Percentiles rank a stretch among this genome's conserved stretches.
phyloP scores from a whole-genome alignment of 2,797 vertebrate genomes.

The Pangasius larnaudii region DNA sequence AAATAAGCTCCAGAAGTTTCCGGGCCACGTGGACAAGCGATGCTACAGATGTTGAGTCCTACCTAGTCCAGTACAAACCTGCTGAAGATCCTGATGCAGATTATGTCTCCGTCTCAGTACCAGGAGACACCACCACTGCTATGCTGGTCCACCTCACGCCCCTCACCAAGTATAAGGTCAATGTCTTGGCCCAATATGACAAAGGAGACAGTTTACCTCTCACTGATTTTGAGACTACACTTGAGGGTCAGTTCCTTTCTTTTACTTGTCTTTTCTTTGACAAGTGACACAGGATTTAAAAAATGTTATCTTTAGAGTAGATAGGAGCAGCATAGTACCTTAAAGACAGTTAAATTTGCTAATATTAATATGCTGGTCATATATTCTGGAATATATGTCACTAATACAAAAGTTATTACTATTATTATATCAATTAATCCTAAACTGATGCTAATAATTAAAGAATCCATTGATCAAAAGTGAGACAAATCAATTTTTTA shows the following conservation, averaged over 20 bases:
- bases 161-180: constrained; percentile 88
- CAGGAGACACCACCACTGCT: constrained; percentile 77
- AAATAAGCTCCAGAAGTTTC: constrained; percentile 85
- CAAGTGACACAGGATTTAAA: neutral
- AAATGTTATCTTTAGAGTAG: neutral
- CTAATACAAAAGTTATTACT: neutral
- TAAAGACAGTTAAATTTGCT: neutral
- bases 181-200: constrained; percentile 85
- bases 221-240: constrained; percentile 84
- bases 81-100: constrained; percentile 68
- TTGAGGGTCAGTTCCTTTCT: constrained; percentile 79
- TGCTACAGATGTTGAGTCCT: constrained; percentile 79
- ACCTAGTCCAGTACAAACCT: constrained; percentile 83
- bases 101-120: constrained; percentile 83
- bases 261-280: neutral
- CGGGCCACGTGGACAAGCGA: constrained; percentile 84
- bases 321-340: neutral
- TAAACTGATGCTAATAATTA: neutral
- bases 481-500: neutral
- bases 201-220: constrained; percentile 85
- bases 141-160: constrained; percentile 85
- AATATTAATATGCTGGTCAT: neutral
- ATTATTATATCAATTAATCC: neutral
- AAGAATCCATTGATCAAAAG: neutral
- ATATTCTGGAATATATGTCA: neutral